Base-by-base conservation (phyloP, 2,888 invertebrate genomes). In the Perizoma flavofasciatum region DNA sequence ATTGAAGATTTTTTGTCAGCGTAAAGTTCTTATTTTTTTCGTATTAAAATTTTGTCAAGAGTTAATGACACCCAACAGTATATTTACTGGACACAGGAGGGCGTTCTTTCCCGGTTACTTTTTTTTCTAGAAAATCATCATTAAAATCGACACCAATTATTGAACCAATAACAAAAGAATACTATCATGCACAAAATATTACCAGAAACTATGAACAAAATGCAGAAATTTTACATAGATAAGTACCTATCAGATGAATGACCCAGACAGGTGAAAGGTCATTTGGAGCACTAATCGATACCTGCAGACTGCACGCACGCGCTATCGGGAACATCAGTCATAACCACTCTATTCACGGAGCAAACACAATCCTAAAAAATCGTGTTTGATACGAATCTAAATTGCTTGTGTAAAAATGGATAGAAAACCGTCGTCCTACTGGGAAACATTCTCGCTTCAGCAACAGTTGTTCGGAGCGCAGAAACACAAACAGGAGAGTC, bases 251-350 rank as follows among this genome's bases (percentile, higher is more conserved):
- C 22, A 22, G 22, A 22, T 22, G 41, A n/a, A 43, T 39, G 48
- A 47, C 39, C 43, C 50, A 50, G 48, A 44, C 48, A 58, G 47
- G 58, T 57, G 46, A 22, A 37, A 43, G 48, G 43, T 48, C 52
- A 58, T 48, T 10, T 48, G 44, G 40, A 47, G 47, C 32, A 48
- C 52, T 52, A 58, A 58, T 58, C 58, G 49, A 58, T 58, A 55
- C 50, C 39, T 58, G 58, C 58, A 58, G 33, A 11, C 58, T 58
- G 58, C 53, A 58, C 58, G 58, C 58, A 58, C 58, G 58, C 58
- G 58, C 58, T 53, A 43, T 55, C 37, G 37, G 52, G 48, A 47
- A 44, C 49, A 53, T 58, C 41, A 49, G 9, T 53, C 53, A 58
- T 58, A 34, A 10, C 37, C 32, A 37, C 43, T 34, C 48, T 44